Evolutionary conservation across 2,888 invertebrate genomes (phyloP).

Genomic region (Alviniconcha strummeri): DNA sequence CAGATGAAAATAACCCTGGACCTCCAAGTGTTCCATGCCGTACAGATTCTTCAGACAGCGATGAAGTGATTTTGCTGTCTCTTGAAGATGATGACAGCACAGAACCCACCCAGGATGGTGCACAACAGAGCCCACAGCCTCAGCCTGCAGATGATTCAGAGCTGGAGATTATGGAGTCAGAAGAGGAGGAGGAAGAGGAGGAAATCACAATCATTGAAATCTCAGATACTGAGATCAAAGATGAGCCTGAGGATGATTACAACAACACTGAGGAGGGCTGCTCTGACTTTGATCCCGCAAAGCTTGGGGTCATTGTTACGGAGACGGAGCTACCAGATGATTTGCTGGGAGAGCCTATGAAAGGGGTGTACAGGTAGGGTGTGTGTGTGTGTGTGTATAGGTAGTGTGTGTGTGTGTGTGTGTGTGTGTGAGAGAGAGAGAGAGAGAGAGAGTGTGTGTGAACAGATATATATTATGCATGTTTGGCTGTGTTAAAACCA

Average conservation of each 20-base stretch:
- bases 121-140: too few species aligned
- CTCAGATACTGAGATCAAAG: conserved; percentile 28
- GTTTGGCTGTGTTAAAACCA: too few species aligned
- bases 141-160: conserved; percentile 20
- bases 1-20: too few species aligned
- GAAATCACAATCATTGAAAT: conserved; percentile 30
- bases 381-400: not conserved
- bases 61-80: too few species aligned
- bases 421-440: not conserved
- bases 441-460: not conserved
- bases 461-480: too few species aligned
- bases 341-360: conserved; percentile 3
- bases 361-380: conserved; percentile 15
- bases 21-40: too few species aligned
- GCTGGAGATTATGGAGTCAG: conserved; percentile 24
- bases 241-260: not conserved
- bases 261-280: not conserved
- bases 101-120: too few species aligned
- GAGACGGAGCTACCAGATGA: conserved; percentile 15
- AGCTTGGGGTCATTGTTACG: conserved; percentile 10
- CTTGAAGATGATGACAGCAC: too few species aligned
- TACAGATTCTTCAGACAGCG: too few species aligned
- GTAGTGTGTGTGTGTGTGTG: too few species aligned
- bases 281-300: conserved; percentile 2
- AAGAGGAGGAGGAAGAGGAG: conserved; percentile 19